These are phyloP conservation scores for Leptobrachium ailaonicum DNA, from an alignment of 2,113 vertebrate species.

Conservation along the genomic window DNA sequence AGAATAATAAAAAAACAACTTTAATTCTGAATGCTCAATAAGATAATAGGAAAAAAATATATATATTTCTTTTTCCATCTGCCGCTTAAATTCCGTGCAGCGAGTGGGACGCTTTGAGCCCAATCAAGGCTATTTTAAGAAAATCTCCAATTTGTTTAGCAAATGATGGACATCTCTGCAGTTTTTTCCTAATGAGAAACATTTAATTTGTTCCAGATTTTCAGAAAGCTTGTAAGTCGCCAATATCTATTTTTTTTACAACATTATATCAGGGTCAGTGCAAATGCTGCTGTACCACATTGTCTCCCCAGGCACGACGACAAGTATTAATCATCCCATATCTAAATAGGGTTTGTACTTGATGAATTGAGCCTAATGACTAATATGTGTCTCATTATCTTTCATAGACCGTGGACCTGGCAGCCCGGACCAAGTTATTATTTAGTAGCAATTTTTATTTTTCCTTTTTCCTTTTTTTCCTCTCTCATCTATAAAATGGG, in stretches of 20 bases:
- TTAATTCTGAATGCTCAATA: too few species aligned
- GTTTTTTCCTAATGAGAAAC: background rate
- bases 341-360: slow-evolving; percentile 28
- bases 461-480: slow-evolving; percentile 25
- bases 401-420: background rate
- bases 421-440: slow-evolving; percentile 34
- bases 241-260: background rate
- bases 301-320: background rate
- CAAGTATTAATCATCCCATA: slow-evolving; percentile 33
- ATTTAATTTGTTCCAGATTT: background rate
- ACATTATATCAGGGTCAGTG: background rate
- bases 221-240: background rate
- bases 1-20: too few species aligned
- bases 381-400: slow-evolving; percentile 23
- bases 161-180: slow-evolving; percentile 19
- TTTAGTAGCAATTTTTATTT: background rate
- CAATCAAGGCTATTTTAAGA: slow-evolving; percentile 18
- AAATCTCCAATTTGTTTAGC: slow-evolving; percentile 38
- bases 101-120: too few species aligned
- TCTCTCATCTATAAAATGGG: background rate
- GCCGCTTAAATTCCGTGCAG: too few species aligned
- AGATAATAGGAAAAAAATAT: too few species aligned
- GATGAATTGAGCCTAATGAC: slow-evolving; percentile 16
- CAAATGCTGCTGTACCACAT: background rate
- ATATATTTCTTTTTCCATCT: too few species aligned